phyloP scores from a whole-genome alignment of 2,797 vertebrate genomes.

The Sparidentex hasta region DNA sequence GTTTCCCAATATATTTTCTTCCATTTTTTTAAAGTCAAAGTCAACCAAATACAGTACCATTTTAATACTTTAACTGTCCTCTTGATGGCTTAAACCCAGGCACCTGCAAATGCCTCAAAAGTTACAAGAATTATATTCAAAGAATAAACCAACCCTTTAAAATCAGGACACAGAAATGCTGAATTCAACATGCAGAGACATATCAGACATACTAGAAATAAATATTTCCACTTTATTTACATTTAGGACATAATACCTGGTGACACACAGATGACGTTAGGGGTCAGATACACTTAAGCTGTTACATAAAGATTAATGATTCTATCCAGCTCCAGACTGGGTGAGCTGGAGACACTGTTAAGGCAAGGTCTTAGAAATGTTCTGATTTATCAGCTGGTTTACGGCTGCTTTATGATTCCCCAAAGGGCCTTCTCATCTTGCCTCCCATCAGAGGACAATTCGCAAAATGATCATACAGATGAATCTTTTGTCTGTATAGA shows the following conservation, averaged over 20 bases:
- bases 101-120: background rate
- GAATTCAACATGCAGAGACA: constrained; percentile 8
- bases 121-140: background rate
- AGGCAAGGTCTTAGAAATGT: constrained; percentile 3
- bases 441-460: background rate
- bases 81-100: background rate
- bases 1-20: too few species aligned
- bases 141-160: background rate
- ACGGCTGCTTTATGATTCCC: constrained; percentile 31
- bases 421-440: background rate
- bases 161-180: background rate
- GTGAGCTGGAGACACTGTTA: constrained; percentile 13
- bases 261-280: constrained; percentile 51
- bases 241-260: constrained; percentile 30
- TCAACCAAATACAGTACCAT: too few species aligned
- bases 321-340: constrained; percentile 7
- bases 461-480: background rate
- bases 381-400: constrained; percentile 52
- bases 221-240: constrained; percentile 69
- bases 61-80: background rate
- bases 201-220: constrained; percentile 37
- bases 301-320: constrained; percentile 52
- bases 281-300: constrained; percentile 44
- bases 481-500: constrained; percentile 34
- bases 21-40: too few species aligned